Conservation (phyloP, 2,797 vertebrate species). For the Lagorchestes hirsutus region DNA sequence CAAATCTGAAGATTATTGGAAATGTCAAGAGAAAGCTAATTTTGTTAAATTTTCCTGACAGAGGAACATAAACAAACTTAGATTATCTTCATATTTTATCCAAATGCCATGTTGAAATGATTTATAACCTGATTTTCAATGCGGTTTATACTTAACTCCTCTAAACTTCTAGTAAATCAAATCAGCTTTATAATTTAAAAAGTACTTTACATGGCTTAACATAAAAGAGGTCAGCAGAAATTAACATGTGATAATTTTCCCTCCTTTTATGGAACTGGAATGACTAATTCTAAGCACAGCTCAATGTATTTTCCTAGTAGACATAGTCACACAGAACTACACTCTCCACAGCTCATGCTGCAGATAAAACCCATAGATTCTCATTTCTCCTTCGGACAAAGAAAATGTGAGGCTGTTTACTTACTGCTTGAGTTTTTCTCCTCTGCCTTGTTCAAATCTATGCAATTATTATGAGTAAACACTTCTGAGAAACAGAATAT, state of each 20-base stretch:
- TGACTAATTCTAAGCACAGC: constrained; percentile 51
- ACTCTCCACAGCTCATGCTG: background rate
- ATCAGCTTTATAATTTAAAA: constrained; percentile 64
- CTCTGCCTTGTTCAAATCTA: background rate
- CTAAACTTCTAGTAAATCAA: constrained; percentile 64
- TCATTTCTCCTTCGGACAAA: constrained; percentile 4
- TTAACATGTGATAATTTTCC: constrained; percentile 62
- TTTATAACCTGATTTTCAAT: constrained; percentile 61
- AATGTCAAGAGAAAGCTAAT: constrained; percentile 47
- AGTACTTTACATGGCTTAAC: constrained; percentile 61
- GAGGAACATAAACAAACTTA: constrained; percentile 58
- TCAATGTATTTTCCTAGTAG: constrained; percentile 42
- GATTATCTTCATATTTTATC: constrained; percentile 60
- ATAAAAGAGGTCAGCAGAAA: constrained; percentile 64
- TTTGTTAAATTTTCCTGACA: constrained; percentile 57
- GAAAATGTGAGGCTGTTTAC: constrained; percentile 11
- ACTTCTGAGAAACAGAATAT: constrained; percentile 20
- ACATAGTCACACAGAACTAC: constrained; percentile 20
- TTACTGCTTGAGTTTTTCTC: constrained; percentile 30
- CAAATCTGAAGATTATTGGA: constrained; percentile 58
- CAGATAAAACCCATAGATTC: constrained; percentile 32
- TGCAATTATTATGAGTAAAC: background rate
- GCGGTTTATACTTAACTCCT: constrained; percentile 56
- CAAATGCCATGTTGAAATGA: constrained; percentile 57
- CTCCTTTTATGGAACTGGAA: constrained; percentile 54